A percentile compares a stretch with the other conserved stretches of the same genome.
Evolutionary conservation across 2,797 vertebrate genomes (phyloP).

Genomic region (Macropodus opercularis): DNA sequence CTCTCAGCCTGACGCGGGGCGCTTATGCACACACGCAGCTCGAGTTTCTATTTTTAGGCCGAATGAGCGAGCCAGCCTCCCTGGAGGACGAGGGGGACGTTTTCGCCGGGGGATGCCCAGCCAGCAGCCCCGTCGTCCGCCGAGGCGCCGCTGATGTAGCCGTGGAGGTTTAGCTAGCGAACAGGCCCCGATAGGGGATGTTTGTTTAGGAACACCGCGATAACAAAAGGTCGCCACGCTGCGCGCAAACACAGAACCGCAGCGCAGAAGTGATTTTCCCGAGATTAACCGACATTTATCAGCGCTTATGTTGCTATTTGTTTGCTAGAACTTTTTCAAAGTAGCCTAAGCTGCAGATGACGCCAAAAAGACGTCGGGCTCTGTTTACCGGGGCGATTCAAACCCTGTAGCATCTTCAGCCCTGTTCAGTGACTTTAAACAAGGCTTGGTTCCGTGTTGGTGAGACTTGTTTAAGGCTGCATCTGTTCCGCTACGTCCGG

Average conservation of each 20-base stretch:
- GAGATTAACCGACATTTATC: slow-evolving; percentile 6
- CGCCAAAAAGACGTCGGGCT: background rate
- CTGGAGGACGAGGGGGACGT: slow-evolving; percentile 3
- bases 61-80: background rate
- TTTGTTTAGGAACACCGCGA: slow-evolving; percentile 57
- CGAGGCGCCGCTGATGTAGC: background rate
- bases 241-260: accelerated
- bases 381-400: accelerated
- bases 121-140: slow-evolving; percentile 9
- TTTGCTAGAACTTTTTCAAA: slow-evolving; percentile 41
- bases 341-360: slow-evolving; percentile 31
- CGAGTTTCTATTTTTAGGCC: slow-evolving; percentile 40
- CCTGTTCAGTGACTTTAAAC: accelerated
- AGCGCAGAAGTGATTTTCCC: background rate
- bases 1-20: background rate
- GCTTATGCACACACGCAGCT: background rate
- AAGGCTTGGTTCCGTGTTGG: background rate
- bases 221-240: slow-evolving; percentile 29
- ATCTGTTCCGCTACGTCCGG: slow-evolving; percentile 76
- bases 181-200: slow-evolving; percentile 37
- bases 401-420: accelerated
- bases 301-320: background rate
- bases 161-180: slow-evolving; percentile 30
- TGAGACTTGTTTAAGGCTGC: slow-evolving; percentile 26
- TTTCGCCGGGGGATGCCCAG: slow-evolving; percentile 10